These are phyloP conservation scores for Tetropium fuscum DNA, from an alignment of 2,888 invertebrate genomes.

Conservation along the genomic window DNA sequence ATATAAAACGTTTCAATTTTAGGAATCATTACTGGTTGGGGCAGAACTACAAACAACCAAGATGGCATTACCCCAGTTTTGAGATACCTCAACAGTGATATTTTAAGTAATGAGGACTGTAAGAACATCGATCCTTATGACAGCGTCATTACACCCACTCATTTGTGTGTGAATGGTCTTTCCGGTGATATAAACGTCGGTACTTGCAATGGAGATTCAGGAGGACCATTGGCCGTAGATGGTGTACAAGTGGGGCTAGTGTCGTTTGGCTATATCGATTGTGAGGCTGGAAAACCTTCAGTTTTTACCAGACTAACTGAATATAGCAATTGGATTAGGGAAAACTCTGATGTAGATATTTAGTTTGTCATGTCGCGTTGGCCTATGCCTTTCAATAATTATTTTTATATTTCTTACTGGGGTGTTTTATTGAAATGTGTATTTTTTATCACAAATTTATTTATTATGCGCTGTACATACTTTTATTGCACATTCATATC, in stretches of 20 bases:
- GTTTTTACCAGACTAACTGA: slow-evolving; percentile 38
- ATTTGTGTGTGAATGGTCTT: slow-evolving; percentile 33
- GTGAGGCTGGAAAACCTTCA: slow-evolving; percentile 34
- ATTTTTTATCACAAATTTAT: no score
- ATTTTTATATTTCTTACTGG: no score
- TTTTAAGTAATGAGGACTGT: slow-evolving; percentile 38
- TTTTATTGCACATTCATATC: no score
- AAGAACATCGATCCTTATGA: slow-evolving; percentile 19
- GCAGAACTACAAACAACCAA: slow-evolving; percentile 22
- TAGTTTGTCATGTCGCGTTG: no score
- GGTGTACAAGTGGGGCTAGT: slow-evolving; percentile 43
- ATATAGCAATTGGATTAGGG: slow-evolving; percentile 34
- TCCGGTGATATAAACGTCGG: slow-evolving; percentile 23
- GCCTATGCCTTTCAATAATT: no score
- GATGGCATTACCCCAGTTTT: slow-evolving; percentile 23
- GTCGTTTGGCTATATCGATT: slow-evolving; percentile 38
- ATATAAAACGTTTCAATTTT: slow-evolving; percentile 4
- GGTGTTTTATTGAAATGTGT: no score
- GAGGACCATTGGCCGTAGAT: slow-evolving; percentile 42
- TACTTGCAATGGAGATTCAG: slow-evolving; percentile 45
- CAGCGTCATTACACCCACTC: slow-evolving; percentile 28
- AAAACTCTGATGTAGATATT: slow-evolving; percentile 25
- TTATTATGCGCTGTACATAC: no score
- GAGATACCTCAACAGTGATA: slow-evolving; percentile 29
- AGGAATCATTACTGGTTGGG: slow-evolving; percentile 34